phyloP scores from a whole-genome alignment of 2,113 vertebrate genomes.

The Eclectus roratus region DNA sequence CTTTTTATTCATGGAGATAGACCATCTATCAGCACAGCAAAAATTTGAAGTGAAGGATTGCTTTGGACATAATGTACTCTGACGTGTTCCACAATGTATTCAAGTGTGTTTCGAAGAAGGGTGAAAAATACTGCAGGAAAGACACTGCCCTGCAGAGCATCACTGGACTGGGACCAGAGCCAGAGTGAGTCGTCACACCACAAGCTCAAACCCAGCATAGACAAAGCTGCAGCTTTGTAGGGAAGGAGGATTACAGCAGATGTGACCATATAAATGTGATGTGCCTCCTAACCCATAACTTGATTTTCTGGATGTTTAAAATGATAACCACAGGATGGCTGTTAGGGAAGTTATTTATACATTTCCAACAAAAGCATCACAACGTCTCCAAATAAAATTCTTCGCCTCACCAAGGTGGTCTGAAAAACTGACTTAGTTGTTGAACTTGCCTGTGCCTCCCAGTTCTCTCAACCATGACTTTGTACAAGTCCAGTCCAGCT shows the following conservation, averaged over 20 bases:
- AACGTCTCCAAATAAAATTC: neutral
- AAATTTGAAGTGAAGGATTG: neutral
- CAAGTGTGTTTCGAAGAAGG: neutral
- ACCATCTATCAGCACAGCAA: neutral
- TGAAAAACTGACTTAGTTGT: neutral
- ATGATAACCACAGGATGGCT: neutral
- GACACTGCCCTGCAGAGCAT: neutral
- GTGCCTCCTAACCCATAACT: neutral
- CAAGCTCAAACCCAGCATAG: neutral
- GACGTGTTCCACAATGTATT: neutral
- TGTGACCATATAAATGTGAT: neutral
- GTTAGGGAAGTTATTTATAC: neutral
- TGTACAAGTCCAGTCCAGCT: neutral
- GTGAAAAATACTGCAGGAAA: neutral
- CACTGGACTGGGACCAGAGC: neutral
- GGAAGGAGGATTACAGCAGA: neutral
- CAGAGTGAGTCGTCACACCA: neutral
- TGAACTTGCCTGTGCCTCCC: neutral
- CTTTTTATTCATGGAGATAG: neutral
- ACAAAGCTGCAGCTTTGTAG: neutral
- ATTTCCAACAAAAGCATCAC: neutral
- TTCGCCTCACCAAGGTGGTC: neutral
- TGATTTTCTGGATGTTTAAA: neutral
- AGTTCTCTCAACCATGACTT: neutral
- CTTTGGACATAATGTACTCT: neutral